These are phyloP conservation scores for Todiramphus chloris DNA, from an alignment of 2,113 vertebrate genomes.

Conservation along the genomic window DNA sequence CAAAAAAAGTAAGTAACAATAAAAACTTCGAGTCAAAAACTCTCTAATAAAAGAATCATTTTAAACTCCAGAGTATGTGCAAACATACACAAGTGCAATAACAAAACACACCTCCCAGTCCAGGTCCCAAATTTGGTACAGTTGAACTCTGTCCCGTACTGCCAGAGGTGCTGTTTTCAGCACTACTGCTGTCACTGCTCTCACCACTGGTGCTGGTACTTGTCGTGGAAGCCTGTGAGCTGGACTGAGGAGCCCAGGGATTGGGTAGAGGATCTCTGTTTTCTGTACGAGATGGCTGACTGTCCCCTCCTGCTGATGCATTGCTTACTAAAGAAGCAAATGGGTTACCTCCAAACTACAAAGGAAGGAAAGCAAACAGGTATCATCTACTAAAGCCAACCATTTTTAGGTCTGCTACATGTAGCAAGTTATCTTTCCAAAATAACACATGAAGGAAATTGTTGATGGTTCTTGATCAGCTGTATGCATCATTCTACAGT, in stretches of 20 bases:
- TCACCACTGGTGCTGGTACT: conserved; percentile 17
- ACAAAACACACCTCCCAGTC: conserved; percentile 75
- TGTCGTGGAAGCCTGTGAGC: conserved; percentile 61
- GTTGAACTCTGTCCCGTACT: conserved; percentile 60
- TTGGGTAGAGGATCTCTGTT: conserved; percentile 85
- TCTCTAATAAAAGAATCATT: neutral
- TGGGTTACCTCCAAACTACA: conserved; percentile 85
- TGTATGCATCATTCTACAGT: neutral
- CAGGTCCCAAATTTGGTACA: conserved; percentile 67
- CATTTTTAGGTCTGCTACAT: neutral
- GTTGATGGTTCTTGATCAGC: neutral
- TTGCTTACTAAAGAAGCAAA: conserved; percentile 84
- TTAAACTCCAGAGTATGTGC: neutral
- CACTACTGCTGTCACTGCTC: conserved; percentile 9
- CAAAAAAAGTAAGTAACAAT: neutral
- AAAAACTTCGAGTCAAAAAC: neutral
- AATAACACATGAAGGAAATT: neutral
- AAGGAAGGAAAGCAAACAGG: conserved; percentile 2
- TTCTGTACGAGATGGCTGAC: conserved; percentile 82
- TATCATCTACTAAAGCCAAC: neutral
- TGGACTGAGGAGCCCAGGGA: conserved; percentile 79
- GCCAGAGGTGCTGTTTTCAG: conserved; percentile 39
- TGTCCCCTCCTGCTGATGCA: conserved; percentile 71
- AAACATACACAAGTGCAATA: neutral
- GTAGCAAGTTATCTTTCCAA: neutral